phyloP scores from a whole-genome alignment of 2,113 vertebrate genomes.

The Bos taurus region ARS-UCD2.0 NC_037329.1:12279501-12280000 shows the following conservation, averaged over 20 bases:
- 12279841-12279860: not conserved
- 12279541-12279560: not conserved
- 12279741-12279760: not conserved
- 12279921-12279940: not conserved
- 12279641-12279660: not conserved
- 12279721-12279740: not conserved
- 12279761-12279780: not conserved
- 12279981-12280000: not conserved
- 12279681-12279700: not conserved
- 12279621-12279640: not conserved
- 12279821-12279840: not conserved
- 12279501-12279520: not conserved
- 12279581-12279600: not conserved
- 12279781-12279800: not conserved
- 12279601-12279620: not conserved
- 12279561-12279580: not conserved
- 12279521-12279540: not conserved
- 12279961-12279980: not conserved
- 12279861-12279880: not conserved
- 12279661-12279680: not conserved
- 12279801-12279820: not conserved
- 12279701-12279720: not conserved
- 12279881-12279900: not conserved
- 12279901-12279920: not conserved
- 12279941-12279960: not conserved